Evolutionary conservation across 2,113 vertebrate genomes (phyloP), one percentile per base, ranked within the genome.

Genomic region (Sander lucioperca): DNA sequence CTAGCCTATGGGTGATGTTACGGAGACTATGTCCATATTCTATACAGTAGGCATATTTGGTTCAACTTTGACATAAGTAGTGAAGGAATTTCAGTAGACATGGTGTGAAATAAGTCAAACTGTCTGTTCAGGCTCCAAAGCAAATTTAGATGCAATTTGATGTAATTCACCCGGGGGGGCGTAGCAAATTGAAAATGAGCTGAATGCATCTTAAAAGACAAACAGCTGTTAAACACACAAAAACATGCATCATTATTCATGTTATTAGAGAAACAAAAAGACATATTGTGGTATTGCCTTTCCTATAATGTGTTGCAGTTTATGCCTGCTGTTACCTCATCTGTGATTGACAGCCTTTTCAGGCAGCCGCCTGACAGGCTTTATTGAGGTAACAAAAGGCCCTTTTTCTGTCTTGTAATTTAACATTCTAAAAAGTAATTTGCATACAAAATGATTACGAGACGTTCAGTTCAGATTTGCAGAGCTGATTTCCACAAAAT

Each of bases 381-480:
- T 57, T 66, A 23, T 27, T 51, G 6, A 73, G 39, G 78, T 39
- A 64, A 54, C 48, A 65, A 73, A 58, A 39, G 19, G 14, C 43
- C 36, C 6, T 50, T 30, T 45, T 30, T 53, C 70, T 19, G 1
- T 43, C 27, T 57, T 21, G 11, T 27, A 45, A n/a, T 47, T 68
- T 36, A 36, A 39, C 43, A 45, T 51, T 54, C 2, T n/a, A 14
- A 25, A 10, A 62, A 30, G 33, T 54, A 9, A 36, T 57, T 72
- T 73, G 21, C 15, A 65, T 15, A 71, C 12, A 54, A 71, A 47
- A 71, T 56, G 3, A 56, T 56, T 33, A 65, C 3, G n/a, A 66
- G 25, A 21, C 21, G 48, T 57, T 50, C 16, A 74, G 15, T 43
- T 59, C 11, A 66, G 67, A 75, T 30, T n/a, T 21, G 11, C 18